A percentile compares a stretch with the other conserved stretches of the same genome.
phyloP scores from a whole-genome alignment of 2,113 vertebrate species.

The Ceyx margarethae region DNA sequence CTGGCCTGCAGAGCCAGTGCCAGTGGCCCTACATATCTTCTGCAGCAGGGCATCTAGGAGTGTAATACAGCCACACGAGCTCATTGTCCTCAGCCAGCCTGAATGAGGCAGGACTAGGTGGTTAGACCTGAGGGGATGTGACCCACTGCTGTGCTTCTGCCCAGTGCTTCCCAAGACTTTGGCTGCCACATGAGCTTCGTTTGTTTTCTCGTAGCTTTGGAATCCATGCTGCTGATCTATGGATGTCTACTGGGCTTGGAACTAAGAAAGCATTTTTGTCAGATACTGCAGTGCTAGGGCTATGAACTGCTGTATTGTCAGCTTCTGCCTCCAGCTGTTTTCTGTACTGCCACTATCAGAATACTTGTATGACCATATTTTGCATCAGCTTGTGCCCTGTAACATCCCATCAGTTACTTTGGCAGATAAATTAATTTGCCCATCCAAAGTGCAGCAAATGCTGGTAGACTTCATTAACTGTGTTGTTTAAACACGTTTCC shows the following conservation, averaged over 20 bases:
- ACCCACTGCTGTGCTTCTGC: background rate
- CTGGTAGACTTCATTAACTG: background rate
- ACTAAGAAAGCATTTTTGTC: background rate
- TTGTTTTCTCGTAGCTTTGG: background rate
- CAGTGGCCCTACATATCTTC: background rate
- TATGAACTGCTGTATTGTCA: background rate
- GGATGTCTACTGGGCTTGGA: background rate
- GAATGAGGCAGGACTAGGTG: background rate
- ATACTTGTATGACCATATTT: background rate
- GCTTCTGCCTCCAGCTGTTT: background rate
- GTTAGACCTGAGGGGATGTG: background rate
- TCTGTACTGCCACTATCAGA: background rate
- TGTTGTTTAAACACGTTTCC: background rate
- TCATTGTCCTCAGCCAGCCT: accelerated
- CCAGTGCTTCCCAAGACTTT: background rate
- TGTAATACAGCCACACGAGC: accelerated
- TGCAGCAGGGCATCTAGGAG: background rate
- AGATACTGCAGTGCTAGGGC: background rate
- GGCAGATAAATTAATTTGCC: background rate
- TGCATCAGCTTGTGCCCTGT: background rate
- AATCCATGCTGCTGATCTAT: background rate
- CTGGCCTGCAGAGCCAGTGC: background rate
- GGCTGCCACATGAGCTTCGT: accelerated
- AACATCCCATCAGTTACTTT: background rate
- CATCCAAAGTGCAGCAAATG: background rate